A percentile compares a stretch with the other conserved stretches of the same genome.
Conservation (phyloP, 2,888 invertebrate species). For the Nowickia ferox region DNA sequence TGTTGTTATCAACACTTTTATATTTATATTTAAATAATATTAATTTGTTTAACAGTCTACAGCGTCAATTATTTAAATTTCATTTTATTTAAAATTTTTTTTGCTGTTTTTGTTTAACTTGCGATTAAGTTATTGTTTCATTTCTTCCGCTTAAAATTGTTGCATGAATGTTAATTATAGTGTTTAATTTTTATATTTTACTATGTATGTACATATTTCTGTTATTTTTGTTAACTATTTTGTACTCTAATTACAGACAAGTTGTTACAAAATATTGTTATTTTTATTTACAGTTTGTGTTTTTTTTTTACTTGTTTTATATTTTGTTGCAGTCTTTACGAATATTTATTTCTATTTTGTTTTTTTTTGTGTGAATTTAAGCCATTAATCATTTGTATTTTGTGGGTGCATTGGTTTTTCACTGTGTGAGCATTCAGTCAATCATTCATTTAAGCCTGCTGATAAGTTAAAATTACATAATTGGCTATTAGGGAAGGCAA, state of each 20-base stretch:
- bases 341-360: background rate
- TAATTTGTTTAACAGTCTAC: slow-evolving; percentile 27
- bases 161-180: slow-evolving; percentile 22
- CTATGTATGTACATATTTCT: background rate
- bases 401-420: slow-evolving; percentile 27
- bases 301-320: slow-evolving; percentile 3
- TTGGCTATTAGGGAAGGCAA: slow-evolving; percentile 46
- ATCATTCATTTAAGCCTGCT: slow-evolving; percentile 45
- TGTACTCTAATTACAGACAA: slow-evolving; percentile 63
- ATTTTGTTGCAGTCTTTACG: slow-evolving; percentile 6
- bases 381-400: slow-evolving; percentile 60
- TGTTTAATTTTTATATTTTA: slow-evolving; percentile 7
- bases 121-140: background rate
- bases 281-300: slow-evolving; percentile 16
- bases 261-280: slow-evolving; percentile 29
- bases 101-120: slow-evolving; percentile 2
- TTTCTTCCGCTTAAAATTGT: slow-evolving; percentile 2
- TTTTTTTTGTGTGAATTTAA: slow-evolving; percentile 57
- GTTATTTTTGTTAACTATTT: slow-evolving; percentile 29
- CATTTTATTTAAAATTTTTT: background rate
- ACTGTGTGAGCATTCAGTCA: slow-evolving; percentile 34
- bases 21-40: background rate
- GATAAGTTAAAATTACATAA: slow-evolving; percentile 67
- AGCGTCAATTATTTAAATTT: slow-evolving; percentile 1
- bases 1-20: slow-evolving; percentile 26